Base-by-base conservation (phyloP, 2,113 vertebrate species). In the Cebidichthys violaceus region DNA sequence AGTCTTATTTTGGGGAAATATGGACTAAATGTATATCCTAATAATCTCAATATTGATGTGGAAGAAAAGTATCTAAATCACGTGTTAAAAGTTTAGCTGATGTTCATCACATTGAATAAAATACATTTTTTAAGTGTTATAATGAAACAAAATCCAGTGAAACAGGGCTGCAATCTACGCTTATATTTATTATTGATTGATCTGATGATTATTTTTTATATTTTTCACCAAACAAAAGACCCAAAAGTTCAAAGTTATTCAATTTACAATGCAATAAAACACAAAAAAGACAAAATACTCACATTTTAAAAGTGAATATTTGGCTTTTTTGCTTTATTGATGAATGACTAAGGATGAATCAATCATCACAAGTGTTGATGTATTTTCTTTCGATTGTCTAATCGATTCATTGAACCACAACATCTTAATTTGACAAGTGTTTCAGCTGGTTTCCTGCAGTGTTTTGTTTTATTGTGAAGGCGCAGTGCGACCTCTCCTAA, bases 401-500 rank as follows among this genome's bases (percentile, higher is more conserved):
- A 55, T 55, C n/a, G n/a, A 27, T 27, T 27, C 0, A 55, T 13
- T 55, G 10, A 55, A 24, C 15, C 55, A 29, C 29, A 67, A 8
- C 17, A 60, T n/a, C 24, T 55, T 45, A 0, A 68, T 55, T 41
- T 66, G 11, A 65, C 31, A 22, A 22, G 3, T 50, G 22, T 37
- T 37, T 7, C 31, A 65, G 15, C 43, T 61, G 33, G 20, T 55
- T 54, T 37, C 31, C 52, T 20, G 54, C 70, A 41, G 37, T 13
- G 4, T 72, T 59, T 72, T 29, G 70, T 29, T 57, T 72, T 59
- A 72, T 59, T 59, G 37, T 73, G 24, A 29, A 73, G 17, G 70
- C 43, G 24, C 33, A 33, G 4, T 24, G 37, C n/a, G 1, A 65
- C 29, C 20, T 64, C 5, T 1, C 7, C 31, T 39, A 6, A 50